phyloP scores from a whole-genome alignment of 2,888 invertebrate genomes.

The Limnephilus lunatus region DNA sequence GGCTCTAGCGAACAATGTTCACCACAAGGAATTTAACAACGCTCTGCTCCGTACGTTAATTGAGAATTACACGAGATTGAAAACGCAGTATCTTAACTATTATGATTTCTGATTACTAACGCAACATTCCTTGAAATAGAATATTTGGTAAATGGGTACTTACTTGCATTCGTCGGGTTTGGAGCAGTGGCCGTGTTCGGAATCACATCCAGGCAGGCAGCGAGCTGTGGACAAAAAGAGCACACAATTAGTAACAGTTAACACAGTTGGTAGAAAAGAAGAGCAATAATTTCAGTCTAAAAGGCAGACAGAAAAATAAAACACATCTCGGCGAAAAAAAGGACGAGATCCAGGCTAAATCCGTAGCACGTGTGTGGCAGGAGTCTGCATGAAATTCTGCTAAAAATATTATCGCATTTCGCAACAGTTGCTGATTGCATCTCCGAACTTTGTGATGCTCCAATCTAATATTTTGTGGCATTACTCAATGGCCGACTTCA shows the following conservation, averaged over 20 bases:
- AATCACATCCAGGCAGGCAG: constrained; percentile 95
- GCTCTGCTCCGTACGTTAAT: too few species aligned
- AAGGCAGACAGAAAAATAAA: constrained; percentile 59
- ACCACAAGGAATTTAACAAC: background rate
- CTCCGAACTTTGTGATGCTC: constrained; percentile 25
- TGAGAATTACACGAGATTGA: too few species aligned
- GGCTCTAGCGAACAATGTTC: background rate
- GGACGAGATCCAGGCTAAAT: constrained; percentile 60
- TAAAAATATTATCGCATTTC: constrained; percentile 63
- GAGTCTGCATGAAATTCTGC: constrained; percentile 58
- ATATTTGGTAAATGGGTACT: constrained; percentile 77
- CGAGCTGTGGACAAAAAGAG: constrained; percentile 81
- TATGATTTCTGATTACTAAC: background rate
- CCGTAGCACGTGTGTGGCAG: constrained; percentile 65
- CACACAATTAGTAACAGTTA: constrained; percentile 52
- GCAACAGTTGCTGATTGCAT: constrained; percentile 50
- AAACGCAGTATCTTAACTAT: background rate
- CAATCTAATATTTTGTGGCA: constrained; percentile 29
- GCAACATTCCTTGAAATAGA: constrained; percentile 69
- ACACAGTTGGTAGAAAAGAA: constrained; percentile 38
- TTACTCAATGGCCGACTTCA: background rate
- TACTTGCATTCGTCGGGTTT: constrained; percentile 97
- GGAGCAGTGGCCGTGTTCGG: constrained; percentile 92
- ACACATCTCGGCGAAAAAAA: constrained; percentile 49
- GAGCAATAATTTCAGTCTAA: constrained; percentile 43